These are phyloP conservation scores for Diplolepis rosae DNA, from an alignment of 2,888 invertebrate species.

Conservation along the genomic window DNA sequence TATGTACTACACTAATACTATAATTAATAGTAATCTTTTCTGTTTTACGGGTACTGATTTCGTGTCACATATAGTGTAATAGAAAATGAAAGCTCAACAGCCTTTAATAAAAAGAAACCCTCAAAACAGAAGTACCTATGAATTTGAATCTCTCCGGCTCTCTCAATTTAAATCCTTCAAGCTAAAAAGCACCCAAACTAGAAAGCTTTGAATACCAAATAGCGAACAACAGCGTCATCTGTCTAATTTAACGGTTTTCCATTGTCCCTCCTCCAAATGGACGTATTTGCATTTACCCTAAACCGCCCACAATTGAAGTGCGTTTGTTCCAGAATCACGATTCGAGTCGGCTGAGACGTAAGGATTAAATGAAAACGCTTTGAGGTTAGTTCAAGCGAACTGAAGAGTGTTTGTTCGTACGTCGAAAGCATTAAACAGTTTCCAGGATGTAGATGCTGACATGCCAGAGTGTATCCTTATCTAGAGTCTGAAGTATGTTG, in stretches of 20 bases:
- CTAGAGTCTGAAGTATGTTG: slow-evolving; percentile 9
- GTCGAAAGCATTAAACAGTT: slow-evolving; percentile 19
- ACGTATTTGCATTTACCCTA: slow-evolving; percentile 4
- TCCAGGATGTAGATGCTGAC: not conserved
- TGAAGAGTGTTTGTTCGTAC: slow-evolving; percentile 20
- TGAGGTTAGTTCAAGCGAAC: slow-evolving; percentile 14
- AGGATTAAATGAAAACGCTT: slow-evolving; percentile 24
- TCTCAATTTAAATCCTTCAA: too few relatives aligned
- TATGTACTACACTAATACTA: too few relatives aligned
- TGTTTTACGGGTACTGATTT: too few relatives aligned
- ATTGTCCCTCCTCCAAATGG: slow-evolving; percentile 10
- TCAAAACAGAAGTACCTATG: too few relatives aligned
- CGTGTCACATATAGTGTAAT: too few relatives aligned
- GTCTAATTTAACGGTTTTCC: slow-evolving; percentile 10
- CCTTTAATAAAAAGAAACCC: too few relatives aligned
- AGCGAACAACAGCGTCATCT: not conserved
- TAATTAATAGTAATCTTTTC: too few relatives aligned
- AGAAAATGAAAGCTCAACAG: too few relatives aligned
- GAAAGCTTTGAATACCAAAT: not conserved
- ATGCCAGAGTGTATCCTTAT: not conserved
- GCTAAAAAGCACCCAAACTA: not conserved
- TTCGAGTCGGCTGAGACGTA: not conserved
- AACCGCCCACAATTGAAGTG: slow-evolving; percentile 16
- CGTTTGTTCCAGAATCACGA: not conserved
- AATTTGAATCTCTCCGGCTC: too few relatives aligned